Conservation (phyloP, 2,113 vertebrate species). For the Chinchilla lanigera region DNA sequence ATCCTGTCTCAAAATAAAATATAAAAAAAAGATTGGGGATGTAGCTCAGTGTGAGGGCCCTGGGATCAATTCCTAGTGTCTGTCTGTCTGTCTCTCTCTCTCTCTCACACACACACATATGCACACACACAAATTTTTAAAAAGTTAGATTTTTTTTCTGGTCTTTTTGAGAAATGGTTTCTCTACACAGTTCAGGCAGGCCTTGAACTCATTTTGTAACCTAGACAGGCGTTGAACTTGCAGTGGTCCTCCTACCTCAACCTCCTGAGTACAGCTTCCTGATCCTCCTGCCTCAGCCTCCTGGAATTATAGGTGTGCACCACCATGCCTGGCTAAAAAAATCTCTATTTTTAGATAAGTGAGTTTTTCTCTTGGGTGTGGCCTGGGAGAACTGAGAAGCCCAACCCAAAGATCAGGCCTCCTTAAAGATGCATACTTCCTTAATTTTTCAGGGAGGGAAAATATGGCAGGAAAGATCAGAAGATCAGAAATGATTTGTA, state of each 20-base stretch:
- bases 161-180: background rate
- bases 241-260: too few relatives aligned
- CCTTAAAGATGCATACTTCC: slow-evolving; percentile 15
- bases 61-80: background rate
- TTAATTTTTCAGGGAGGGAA: background rate
- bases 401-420: slow-evolving; percentile 19
- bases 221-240: too few relatives aligned
- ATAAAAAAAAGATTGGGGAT: background rate
- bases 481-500: background rate
- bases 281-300: background rate
- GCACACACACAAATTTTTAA: background rate
- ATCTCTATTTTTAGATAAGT: background rate
- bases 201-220: background rate
- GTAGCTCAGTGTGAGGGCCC: background rate
- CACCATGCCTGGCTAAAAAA: background rate
- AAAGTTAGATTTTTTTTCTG: background rate
- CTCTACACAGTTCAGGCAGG: background rate
- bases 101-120: background rate
- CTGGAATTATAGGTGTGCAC: background rate
- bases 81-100: background rate
- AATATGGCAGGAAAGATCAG: background rate
- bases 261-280: too few relatives aligned
- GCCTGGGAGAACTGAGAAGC: slow-evolving; percentile 15
- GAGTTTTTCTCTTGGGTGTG: background rate
- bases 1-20: background rate